These are phyloP conservation scores for Camelus dromedarius DNA, from an alignment of 2,113 vertebrate species.

Conservation along the genomic window DNA sequence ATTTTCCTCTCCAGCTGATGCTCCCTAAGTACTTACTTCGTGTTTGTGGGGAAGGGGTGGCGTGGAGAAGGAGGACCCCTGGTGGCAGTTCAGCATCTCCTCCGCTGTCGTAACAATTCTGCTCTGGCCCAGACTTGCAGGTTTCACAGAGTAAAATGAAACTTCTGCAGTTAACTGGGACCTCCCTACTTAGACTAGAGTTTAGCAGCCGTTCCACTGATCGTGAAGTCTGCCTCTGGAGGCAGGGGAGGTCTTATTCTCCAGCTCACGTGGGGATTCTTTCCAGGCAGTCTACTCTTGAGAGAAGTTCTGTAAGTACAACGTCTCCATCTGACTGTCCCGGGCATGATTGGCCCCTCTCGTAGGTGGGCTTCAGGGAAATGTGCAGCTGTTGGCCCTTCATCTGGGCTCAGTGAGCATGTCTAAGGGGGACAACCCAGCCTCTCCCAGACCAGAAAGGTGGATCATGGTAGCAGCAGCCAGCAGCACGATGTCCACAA, in stretches of 20 bases:
- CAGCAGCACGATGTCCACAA: background rate
- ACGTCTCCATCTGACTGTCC: background rate
- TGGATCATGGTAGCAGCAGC: background rate
- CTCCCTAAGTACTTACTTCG: too few species aligned
- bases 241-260: background rate
- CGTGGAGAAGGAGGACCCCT: fast-evolving
- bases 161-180: fast-evolving
- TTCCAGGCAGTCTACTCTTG: background rate
- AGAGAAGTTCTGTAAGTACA: background rate
- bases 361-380: too few species aligned
- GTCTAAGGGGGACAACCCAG: too few species aligned
- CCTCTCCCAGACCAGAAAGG: background rate
- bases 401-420: background rate
- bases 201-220: background rate
- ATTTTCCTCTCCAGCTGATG: background rate
- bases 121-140: background rate
- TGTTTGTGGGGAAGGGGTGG: fast-evolving
- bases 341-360: background rate
- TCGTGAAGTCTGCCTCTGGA: too few species aligned
- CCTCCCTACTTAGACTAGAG: background rate
- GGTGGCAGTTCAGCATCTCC: background rate
- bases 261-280: background rate
- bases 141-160: background rate
- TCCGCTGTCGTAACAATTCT: background rate
- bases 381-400: background rate